These are phyloP conservation scores for Cricetomys ansorgei DNA, from an alignment of 2,113 vertebrate species.

Conservation along the genomic window DNA sequence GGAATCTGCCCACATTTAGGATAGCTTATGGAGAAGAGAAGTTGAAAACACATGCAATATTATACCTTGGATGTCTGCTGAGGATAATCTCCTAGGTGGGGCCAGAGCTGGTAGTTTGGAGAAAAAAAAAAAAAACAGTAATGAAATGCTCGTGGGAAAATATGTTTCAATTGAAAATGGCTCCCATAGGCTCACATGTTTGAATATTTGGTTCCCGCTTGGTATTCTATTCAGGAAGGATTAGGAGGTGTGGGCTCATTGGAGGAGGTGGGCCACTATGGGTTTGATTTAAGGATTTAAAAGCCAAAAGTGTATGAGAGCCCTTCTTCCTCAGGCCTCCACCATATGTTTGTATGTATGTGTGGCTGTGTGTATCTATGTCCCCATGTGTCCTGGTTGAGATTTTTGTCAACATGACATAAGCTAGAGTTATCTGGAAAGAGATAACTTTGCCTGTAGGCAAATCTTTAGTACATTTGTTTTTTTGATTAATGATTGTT, in stretches of 20 bases:
- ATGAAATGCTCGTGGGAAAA: too few relatives aligned
- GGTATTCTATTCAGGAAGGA: not conserved
- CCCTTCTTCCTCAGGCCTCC: not conserved
- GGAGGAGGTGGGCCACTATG: too few relatives aligned
- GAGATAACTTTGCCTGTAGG: not conserved
- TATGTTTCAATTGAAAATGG: not conserved
- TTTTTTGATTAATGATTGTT: not conserved
- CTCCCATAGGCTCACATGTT: not conserved
- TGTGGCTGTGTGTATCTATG: not conserved
- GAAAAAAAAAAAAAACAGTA: not conserved
- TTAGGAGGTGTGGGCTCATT: too few relatives aligned
- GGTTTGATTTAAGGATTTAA: not conserved
- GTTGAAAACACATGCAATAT: rapidly evolving
- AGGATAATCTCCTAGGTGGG: rapidly evolving
- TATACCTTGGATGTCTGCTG: not conserved
- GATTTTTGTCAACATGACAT: not conserved
- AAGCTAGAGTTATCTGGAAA: not conserved
- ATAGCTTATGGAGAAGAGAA: not conserved
- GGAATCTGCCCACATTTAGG: not conserved
- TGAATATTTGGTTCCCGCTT: not conserved
- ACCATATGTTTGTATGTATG: not conserved
- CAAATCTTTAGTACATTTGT: not conserved
- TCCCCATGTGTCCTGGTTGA: not conserved
- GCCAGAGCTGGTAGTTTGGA: too few relatives aligned
- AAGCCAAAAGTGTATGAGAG: not conserved